A percentile compares a stretch with the other conserved stretches of the same genome.
phyloP scores from a whole-genome alignment of 2,797 vertebrate species.

The Poecilia gillii region DNA sequence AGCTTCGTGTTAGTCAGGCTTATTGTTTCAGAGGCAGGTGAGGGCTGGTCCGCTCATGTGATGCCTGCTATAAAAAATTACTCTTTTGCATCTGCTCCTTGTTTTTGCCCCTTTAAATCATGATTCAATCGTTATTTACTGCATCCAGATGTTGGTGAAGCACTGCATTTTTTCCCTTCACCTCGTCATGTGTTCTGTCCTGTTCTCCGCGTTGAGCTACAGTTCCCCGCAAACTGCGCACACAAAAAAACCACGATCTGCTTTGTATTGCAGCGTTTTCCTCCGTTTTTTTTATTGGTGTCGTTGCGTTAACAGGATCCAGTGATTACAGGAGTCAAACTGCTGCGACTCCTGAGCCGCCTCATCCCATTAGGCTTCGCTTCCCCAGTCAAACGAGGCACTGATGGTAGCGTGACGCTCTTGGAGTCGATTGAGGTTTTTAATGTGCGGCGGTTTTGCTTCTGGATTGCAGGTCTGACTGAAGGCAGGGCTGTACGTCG shows the following conservation, averaged over 20 bases:
- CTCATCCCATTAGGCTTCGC: neutral
- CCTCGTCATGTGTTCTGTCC: constrained; percentile 26
- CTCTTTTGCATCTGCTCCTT: constrained; percentile 39
- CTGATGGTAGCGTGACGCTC: neutral
- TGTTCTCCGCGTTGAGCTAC: constrained; percentile 10
- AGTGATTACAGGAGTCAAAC: neutral
- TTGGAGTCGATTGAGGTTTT: neutral
- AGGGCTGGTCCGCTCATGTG: constrained; percentile 21
- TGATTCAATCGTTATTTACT: constrained; percentile 44
- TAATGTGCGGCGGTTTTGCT: neutral
- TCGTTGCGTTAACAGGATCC: neutral
- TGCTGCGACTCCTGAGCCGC: neutral
- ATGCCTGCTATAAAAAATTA: constrained; percentile 33
- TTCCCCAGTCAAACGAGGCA: neutral
- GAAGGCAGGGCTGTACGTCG: neutral
- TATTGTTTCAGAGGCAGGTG: constrained; percentile 28
- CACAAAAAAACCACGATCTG: neutral
- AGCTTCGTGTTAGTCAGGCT: constrained; percentile 17
- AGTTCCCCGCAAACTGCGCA: neutral
- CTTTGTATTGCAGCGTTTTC: constrained; percentile 1
- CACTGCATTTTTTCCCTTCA: constrained; percentile 34
- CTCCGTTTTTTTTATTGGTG: neutral
- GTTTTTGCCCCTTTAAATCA: constrained; percentile 34
- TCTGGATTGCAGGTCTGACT: neutral
- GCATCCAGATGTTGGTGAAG: constrained; percentile 36